Percentiles rank a stretch among this genome's conserved stretches.
phyloP scores from a whole-genome alignment of 2,113 vertebrate species.

The Deroptyus accipitrinus region DNA sequence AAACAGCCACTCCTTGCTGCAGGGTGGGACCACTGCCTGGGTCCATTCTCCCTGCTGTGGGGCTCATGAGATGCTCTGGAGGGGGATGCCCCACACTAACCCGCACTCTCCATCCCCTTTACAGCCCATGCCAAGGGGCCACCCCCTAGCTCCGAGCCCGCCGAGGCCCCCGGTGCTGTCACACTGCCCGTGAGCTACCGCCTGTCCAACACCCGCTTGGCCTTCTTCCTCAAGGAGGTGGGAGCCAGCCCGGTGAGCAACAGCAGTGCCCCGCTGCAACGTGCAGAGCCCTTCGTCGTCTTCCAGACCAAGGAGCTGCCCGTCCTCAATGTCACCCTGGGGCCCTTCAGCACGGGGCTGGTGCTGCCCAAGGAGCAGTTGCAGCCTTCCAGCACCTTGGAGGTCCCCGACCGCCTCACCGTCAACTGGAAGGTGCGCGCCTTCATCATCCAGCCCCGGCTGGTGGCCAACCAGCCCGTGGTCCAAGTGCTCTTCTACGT shows the following conservation, averaged over 20 bases:
- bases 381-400: constrained; percentile 91
- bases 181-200: constrained; percentile 91
- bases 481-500: constrained; percentile 97
- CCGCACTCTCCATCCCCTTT: accelerated
- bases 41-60: not conserved
- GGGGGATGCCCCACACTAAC: not conserved
- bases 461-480: constrained; percentile 86
- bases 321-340: constrained; percentile 89
- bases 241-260: constrained; percentile 60
- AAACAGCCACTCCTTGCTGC: accelerated
- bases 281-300: constrained; percentile 93
- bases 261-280: constrained; percentile 75
- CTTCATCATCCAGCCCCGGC: constrained; percentile 89
- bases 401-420: constrained; percentile 88
- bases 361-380: constrained; percentile 90
- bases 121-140: constrained; percentile 79
- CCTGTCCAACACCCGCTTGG: constrained; percentile 92
- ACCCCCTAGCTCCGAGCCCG: constrained; percentile 80
- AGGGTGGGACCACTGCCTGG: accelerated
- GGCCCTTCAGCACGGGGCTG: constrained; percentile 89
- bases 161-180: constrained; percentile 70
- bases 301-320: constrained; percentile 98
- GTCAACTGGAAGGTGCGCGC: constrained; percentile 99
- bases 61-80: not conserved
- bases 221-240: constrained; percentile 91